Evolutionary conservation across 2,113 vertebrate genomes (phyloP).

Genomic region (Ochotona princeps): DNA sequence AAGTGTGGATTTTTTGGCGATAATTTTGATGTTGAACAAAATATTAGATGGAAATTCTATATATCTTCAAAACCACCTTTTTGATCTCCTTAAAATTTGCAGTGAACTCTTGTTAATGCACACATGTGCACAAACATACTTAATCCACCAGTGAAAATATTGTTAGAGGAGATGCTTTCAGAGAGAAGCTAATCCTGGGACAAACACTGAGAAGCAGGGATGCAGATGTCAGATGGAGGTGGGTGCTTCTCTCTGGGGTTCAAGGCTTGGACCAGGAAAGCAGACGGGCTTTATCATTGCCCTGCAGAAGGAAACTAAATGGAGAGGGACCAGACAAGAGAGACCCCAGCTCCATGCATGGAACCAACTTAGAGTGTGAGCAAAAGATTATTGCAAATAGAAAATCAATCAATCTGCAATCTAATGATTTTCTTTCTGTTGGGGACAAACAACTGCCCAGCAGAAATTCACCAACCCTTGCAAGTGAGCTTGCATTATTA

Average conservation of each 20-base stretch:
- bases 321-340: background rate
- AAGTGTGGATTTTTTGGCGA: background rate
- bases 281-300: background rate
- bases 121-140: background rate
- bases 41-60: background rate
- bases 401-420: slow-evolving; percentile 23
- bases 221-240: background rate
- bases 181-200: background rate
- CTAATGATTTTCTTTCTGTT: slow-evolving; percentile 9
- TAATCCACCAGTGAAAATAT: background rate
- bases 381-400: background rate
- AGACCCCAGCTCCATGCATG: background rate
- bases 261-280: background rate
- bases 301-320: background rate
- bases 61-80: background rate
- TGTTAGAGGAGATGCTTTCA: background rate
- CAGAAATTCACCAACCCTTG: background rate
- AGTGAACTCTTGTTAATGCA: background rate
- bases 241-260: background rate
- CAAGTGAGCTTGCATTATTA: slow-evolving; percentile 39
- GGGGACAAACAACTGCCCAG: background rate
- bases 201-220: background rate
- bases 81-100: background rate
- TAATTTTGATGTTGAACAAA: slow-evolving; percentile 22
- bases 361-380: slow-evolving; percentile 7